phyloP scores from a whole-genome alignment of 2,113 vertebrate species.

The Stigmatopora argus region DNA sequence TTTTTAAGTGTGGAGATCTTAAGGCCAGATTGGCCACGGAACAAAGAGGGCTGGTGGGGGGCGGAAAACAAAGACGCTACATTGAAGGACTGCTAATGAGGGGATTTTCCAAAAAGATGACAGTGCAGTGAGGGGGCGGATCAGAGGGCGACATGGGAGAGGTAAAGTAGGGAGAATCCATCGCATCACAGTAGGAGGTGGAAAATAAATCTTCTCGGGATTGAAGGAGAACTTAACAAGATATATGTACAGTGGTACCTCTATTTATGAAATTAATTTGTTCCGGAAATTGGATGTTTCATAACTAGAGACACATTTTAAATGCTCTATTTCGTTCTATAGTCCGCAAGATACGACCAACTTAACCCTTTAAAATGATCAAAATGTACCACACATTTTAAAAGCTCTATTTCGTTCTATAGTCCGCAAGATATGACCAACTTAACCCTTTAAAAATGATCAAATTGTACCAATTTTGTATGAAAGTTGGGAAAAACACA shows the following conservation, averaged over 20 bases:
- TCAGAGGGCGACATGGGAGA: constrained; percentile 45
- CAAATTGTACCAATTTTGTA: no score
- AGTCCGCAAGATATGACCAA: no score
- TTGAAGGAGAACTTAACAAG: constrained; percentile 18
- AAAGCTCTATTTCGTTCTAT: no score
- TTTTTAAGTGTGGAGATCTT: constrained; percentile 58
- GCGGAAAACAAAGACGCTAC: constrained; percentile 55
- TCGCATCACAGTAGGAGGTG: constrained; percentile 41
- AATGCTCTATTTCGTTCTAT: no score
- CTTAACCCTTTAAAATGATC: no score
- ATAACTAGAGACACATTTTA: no score
- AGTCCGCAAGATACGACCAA: no score
- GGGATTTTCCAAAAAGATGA: constrained; percentile 69
- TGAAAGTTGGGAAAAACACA: no score
- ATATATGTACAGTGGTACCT: constrained; percentile 1
- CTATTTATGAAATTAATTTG: background rate
- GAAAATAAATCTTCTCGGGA: constrained; percentile 38
- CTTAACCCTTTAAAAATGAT: no score
- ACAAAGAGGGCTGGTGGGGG: constrained; percentile 61
- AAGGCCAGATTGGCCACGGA: constrained; percentile 56
- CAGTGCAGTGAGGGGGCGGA: constrained; percentile 58
- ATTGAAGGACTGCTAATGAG: constrained; percentile 59
- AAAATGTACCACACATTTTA: no score
- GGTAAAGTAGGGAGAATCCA: constrained; percentile 31
- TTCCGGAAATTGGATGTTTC: no score